A percentile compares a stretch with the other conserved stretches of the same genome.
Conservation (phyloP, 2,113 vertebrate genomes). For the Ammodytes dubius region DNA sequence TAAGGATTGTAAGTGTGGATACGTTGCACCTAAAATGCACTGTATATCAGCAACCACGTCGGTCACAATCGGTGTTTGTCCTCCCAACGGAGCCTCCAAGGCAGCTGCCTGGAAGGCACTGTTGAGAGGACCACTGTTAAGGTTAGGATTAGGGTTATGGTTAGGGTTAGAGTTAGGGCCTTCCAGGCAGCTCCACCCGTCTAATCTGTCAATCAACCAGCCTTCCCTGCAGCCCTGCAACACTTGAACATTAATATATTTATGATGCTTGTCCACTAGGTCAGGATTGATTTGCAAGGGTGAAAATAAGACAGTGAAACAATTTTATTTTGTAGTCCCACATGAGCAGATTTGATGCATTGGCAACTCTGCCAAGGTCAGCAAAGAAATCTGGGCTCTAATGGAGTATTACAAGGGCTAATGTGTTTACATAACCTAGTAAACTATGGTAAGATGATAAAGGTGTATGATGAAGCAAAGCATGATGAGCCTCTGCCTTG, state of each 20-base stretch:
- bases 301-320: slow-evolving; percentile 46
- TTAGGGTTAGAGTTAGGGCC: too few species aligned
- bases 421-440: slow-evolving; percentile 39
- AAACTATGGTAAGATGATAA: slow-evolving; percentile 21
- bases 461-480: slow-evolving; percentile 13
- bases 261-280: slow-evolving; percentile 43
- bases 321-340: slow-evolving; percentile 36
- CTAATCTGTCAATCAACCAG: slow-evolving; percentile 33
- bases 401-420: slow-evolving; percentile 49
- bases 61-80: background rate
- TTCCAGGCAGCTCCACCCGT: slow-evolving; percentile 3
- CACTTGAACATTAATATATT: slow-evolving; percentile 32
- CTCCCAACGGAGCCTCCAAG: too few species aligned
- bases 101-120: too few species aligned
- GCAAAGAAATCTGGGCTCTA: slow-evolving; percentile 55
- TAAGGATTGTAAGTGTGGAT: slow-evolving; percentile 21
- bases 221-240: slow-evolving; percentile 6
- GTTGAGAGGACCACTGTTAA: too few species aligned
- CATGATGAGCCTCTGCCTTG: slow-evolving; percentile 7
- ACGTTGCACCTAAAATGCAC: slow-evolving; percentile 24
- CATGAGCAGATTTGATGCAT: slow-evolving; percentile 56
- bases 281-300: slow-evolving; percentile 60
- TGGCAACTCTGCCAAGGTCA: slow-evolving; percentile 58
- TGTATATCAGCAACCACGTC: slow-evolving; percentile 5
- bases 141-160: too few species aligned